Evolutionary conservation across 2,888 invertebrate species (phyloP).

Genomic region (Melanotus villosus): DNA sequence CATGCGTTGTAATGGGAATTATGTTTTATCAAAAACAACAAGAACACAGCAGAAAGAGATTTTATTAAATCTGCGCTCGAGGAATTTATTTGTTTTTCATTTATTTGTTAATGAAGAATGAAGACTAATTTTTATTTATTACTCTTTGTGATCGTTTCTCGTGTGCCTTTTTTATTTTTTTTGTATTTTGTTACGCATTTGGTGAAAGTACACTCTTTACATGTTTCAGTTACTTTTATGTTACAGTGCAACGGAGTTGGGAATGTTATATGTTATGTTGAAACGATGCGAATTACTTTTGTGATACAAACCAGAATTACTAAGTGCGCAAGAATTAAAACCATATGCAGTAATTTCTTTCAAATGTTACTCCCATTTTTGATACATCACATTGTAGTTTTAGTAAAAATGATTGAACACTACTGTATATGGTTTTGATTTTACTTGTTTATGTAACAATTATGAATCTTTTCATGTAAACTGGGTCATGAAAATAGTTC

Average conservation of each 20-base stretch:
- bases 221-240: not conserved
- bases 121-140: conserved; percentile 9
- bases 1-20: conserved; percentile 88
- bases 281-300: too few species aligned
- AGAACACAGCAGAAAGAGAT: conserved; percentile 90
- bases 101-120: not conserved
- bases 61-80: conserved; percentile 71
- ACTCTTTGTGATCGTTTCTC: conserved; percentile 27
- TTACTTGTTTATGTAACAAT: too few species aligned
- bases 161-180: conserved; percentile 28
- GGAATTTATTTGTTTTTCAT: not conserved
- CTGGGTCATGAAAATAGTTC: too few species aligned
- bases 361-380: too few species aligned
- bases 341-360: too few species aligned
- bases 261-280: not conserved
- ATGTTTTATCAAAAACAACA: conserved; percentile 95
- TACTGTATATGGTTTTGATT: too few species aligned
- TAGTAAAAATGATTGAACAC: too few species aligned
- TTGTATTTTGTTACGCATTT: conserved; percentile 23
- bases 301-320: too few species aligned
- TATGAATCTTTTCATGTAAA: too few species aligned
- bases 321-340: too few species aligned
- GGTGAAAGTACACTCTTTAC: not conserved
- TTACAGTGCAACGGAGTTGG: not conserved
- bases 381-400: too few species aligned